A percentile compares a stretch with the other conserved stretches of the same genome.
These are phyloP conservation scores for Zaprionus davidi DNA, from an alignment of 1,140 invertebrate species.

Conservation along the genomic window DNA sequence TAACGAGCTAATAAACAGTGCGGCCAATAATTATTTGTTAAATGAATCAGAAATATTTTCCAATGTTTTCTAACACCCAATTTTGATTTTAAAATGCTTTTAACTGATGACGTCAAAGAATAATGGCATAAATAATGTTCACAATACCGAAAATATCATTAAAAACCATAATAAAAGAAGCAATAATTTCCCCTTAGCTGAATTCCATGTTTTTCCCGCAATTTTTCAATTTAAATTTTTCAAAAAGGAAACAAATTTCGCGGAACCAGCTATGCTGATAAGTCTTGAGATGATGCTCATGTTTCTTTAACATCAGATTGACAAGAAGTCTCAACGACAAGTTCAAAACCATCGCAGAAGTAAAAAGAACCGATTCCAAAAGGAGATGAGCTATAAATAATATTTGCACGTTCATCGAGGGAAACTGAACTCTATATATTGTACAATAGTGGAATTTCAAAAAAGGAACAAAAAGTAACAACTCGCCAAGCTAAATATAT, in stretches of 20 bases:
- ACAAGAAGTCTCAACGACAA: not conserved
- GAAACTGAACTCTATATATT: not conserved
- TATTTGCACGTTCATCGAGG: not conserved
- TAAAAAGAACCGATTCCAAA: not conserved
- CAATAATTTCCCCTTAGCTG: too few relatives aligned
- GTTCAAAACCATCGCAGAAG: not conserved
- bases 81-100: too few relatives aligned
- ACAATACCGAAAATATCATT: too few relatives aligned
- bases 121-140: too few relatives aligned
- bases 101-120: too few relatives aligned
- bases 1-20: not conserved
- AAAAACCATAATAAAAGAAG: too few relatives aligned
- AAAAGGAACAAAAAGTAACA: not conserved
- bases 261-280: not conserved
- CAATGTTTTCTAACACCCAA: too few relatives aligned
- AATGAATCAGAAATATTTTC: too few relatives aligned
- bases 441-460: not conserved
- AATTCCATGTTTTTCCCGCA: too few relatives aligned
- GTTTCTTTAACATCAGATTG: not conserved
- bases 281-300: not conserved
- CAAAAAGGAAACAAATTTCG: too few relatives aligned
- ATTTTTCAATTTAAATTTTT: too few relatives aligned
- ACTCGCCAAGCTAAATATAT: slow-evolving; percentile 6
- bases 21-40: too few relatives aligned
- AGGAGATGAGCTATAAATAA: not conserved